Percentiles rank a stretch among this genome's conserved stretches.
phyloP scores from a whole-genome alignment of 1,140 invertebrate genomes.

The Hermetia illucens region DNA sequence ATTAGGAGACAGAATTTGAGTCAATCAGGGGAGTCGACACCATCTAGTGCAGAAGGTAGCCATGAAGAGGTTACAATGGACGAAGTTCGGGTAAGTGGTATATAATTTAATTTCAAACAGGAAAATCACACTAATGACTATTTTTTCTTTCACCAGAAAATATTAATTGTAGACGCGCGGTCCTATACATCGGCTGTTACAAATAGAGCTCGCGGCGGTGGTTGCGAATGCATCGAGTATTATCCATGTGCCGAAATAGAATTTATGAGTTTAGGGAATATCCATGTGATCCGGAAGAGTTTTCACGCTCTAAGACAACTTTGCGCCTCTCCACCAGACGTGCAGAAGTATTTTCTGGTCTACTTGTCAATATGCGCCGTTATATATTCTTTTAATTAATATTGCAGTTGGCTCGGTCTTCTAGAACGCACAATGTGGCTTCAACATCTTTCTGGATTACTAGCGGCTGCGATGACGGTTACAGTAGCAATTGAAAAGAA shows the following conservation, averaged over 20 bases:
- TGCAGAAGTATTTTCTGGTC: conserved; percentile 51
- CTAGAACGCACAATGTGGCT: conserved; percentile 84
- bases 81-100: conserved; percentile 17
- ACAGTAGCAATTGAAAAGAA: conserved; percentile 67
- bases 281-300: conserved; percentile 83
- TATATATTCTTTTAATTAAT: conserved; percentile 12
- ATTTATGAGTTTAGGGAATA: conserved; percentile 95
- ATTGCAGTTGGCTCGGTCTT: conserved; percentile 68
- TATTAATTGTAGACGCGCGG: conserved; percentile 88
- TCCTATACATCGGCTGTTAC: conserved; percentile 90
- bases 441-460: conserved; percentile 69
- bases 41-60: conserved; percentile 20
- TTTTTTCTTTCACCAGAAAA: conserved; percentile 44
- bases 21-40: conserved; percentile 19
- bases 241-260: conserved; percentile 88
- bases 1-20: conserved; percentile 11
- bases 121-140: background rate
- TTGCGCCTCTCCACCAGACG: conserved; percentile 58
- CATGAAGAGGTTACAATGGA: conserved; percentile 25
- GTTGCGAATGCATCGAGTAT: conserved; percentile 90
- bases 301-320: conserved; percentile 63
- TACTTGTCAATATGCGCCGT: background rate
- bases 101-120: conserved; percentile 3
- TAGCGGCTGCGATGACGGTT: conserved; percentile 65
- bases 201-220: conserved; percentile 89